A percentile compares a stretch with the other conserved stretches of the same genome.
Evolutionary conservation across 1,140 invertebrate species (phyloP).

Genomic region (Zaprionus ornatus): DNA sequence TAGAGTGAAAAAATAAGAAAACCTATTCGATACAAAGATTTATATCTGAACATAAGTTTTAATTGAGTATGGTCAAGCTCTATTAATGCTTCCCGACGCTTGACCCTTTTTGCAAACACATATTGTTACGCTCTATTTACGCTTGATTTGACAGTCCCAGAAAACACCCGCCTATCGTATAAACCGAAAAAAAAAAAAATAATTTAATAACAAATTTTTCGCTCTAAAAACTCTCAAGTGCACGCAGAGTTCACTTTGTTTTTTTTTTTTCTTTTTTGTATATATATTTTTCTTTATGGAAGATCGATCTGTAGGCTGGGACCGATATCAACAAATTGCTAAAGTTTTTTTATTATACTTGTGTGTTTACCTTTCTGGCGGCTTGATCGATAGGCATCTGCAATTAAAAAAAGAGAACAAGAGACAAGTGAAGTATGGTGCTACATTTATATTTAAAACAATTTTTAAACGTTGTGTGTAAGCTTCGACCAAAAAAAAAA

Average conservation of each 20-base stretch:
- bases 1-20: slow-evolving; percentile 69
- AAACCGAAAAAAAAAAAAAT: slow-evolving; percentile 35
- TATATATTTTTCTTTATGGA: slow-evolving; percentile 3
- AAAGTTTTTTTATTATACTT: slow-evolving; percentile 80
- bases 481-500: slow-evolving; percentile 53
- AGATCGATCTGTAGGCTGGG: slow-evolving; percentile 29
- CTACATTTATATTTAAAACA: slow-evolving; percentile 43
- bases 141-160: slow-evolving; percentile 30
- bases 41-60: background rate
- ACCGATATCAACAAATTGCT: slow-evolving; percentile 61
- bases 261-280: background rate
- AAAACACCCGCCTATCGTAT: slow-evolving; percentile 32
- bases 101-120: slow-evolving; percentile 9
- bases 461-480: slow-evolving; percentile 70
- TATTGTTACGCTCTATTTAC: slow-evolving; percentile 67
- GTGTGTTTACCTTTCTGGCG: slow-evolving; percentile 87
- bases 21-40: slow-evolving; percentile 7
- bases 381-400: slow-evolving; percentile 89
- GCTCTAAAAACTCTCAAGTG: slow-evolving; percentile 84
- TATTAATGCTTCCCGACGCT: background rate
- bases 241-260: slow-evolving; percentile 32
- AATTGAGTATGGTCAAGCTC: slow-evolving; percentile 1
- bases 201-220: slow-evolving; percentile 79
- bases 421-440: slow-evolving; percentile 83
- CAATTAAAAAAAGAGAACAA: slow-evolving; percentile 85